Evolutionary conservation across 2,888 invertebrate species (phyloP).

Genomic region (Conops quadrifasciatus): DNA sequence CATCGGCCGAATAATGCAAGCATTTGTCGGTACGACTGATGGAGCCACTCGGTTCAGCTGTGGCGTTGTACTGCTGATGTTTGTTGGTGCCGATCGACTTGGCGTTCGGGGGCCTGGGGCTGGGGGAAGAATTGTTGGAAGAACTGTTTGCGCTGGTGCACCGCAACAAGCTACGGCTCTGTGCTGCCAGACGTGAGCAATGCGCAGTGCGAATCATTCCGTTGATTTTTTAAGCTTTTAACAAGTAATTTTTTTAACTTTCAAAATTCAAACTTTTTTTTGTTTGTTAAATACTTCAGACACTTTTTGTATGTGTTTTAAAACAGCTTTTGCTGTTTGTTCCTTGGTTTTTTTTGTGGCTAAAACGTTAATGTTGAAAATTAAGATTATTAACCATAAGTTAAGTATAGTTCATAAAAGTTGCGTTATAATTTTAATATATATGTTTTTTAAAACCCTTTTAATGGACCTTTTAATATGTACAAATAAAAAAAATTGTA

Average conservation of each 20-base stretch:
- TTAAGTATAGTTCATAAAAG: too few relatives aligned
- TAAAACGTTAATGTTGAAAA: too few relatives aligned
- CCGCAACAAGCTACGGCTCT: conserved; percentile 44
- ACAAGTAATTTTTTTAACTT: too few relatives aligned
- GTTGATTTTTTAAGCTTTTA: not conserved
- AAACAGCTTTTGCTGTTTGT: too few relatives aligned
- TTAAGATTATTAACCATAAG: too few relatives aligned
- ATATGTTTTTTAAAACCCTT: too few relatives aligned
- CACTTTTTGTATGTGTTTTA: not conserved
- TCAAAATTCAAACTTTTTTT: not conserved
- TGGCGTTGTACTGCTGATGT: conserved; percentile 52
- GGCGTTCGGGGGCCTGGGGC: conserved; percentile 34
- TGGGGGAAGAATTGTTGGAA: not conserved
- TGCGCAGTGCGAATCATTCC: conserved; percentile 51
- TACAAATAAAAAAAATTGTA: too few relatives aligned
- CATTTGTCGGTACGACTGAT: conserved; percentile 54
- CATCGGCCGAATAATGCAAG: conserved; percentile 53
- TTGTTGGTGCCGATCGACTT: conserved; percentile 49
- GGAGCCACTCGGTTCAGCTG: conserved; percentile 47
- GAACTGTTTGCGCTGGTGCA: conserved; percentile 19
- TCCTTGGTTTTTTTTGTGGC: too few relatives aligned
- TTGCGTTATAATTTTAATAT: too few relatives aligned
- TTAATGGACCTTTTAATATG: too few relatives aligned
- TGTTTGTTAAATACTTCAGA: too few relatives aligned
- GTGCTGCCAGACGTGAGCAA: conserved; percentile 45